Percentiles rank a stretch among this genome's conserved stretches.
phyloP scores from a whole-genome alignment of 2,888 invertebrate genomes.

The Calephelis perditalis region DNA sequence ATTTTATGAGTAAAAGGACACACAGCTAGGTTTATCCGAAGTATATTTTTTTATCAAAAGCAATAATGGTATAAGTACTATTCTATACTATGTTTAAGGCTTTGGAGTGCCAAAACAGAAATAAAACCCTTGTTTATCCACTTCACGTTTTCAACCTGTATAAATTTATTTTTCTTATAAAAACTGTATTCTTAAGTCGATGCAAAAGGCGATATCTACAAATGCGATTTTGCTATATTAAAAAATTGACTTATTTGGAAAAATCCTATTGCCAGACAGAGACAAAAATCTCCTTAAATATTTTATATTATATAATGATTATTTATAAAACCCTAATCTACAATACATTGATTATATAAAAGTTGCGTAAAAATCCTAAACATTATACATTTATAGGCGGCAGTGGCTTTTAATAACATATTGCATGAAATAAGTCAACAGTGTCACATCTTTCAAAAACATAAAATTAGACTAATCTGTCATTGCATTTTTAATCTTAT shows the following conservation, averaged over 20 bases:
- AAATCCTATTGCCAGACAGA: background rate
- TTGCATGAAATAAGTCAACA: constrained; percentile 8
- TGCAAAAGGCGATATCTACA: background rate
- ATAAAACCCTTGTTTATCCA: too few relatives aligned
- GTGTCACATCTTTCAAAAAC: background rate
- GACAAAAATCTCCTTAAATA: constrained; percentile 1
- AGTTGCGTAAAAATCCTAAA: background rate
- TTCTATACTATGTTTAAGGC: too few relatives aligned
- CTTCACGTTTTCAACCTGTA: too few relatives aligned
- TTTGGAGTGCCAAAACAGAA: too few relatives aligned
- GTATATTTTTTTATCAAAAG: too few relatives aligned
- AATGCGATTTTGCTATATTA: constrained; percentile 1
- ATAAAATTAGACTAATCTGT: too few relatives aligned
- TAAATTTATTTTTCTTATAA: too few relatives aligned
- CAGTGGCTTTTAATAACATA: background rate
- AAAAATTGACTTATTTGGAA: background rate
- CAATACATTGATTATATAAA: constrained; percentile 1
- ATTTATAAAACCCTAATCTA: constrained; percentile 1
- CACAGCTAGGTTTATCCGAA: too few relatives aligned
- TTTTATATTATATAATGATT: background rate
- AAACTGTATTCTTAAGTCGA: background rate
- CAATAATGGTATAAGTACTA: too few relatives aligned
- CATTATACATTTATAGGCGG: constrained; percentile 2
- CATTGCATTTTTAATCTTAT: too few relatives aligned
- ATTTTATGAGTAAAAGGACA: too few relatives aligned